Base-by-base conservation (phyloP, 2,797 vertebrate species). In the Apogon hyalosoma region DNA sequence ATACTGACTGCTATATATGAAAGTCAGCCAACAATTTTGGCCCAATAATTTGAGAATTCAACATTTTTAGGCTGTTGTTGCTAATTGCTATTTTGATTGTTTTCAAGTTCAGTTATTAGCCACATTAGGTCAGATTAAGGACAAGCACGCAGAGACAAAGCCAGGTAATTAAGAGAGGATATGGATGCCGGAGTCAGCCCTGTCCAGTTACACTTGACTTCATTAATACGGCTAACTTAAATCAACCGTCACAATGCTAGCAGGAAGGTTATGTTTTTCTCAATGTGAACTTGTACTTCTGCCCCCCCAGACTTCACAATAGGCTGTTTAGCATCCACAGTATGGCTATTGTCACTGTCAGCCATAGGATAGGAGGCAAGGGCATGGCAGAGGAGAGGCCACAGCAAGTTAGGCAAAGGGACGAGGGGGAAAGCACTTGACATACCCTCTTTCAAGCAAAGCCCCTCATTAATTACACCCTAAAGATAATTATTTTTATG, bases 81-180 rank as follows among this genome's bases (percentile, higher is more conserved):
- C 88, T 92, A 92, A 92, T 92, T 90, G 90, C 86, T 79, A 63
- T 83, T 88, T 86, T 83, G 86, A 88, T 88, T 86, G 85, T 90
- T 90, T 87, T 80, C 83, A 77, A 82, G 80, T 89, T 63, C 73
- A 77, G 80, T 85, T 88, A 91, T 91, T 91, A 91, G 91, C 92
- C 91, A 89, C 87, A 91, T 90, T 92, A 93, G 92, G 92, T 93
- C 92, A 90, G 82, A 88, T 88, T 93, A 89, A 92, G 92, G 91
- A 87, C 92, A 89, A 83, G 79, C 85, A 83, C 84, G 88, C 84
- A 53, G 78, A 80, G 83, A 88, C 89, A 76, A 82, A 92, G 89
- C 83, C 82, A 77, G 77, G 84, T 92, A 90, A 93, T 93, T 91
- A 92, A 90, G 87, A 57, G 66, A 71, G 83, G 84, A 72, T 84